Evolutionary conservation across 1,140 invertebrate genomes (phyloP).

Genomic region (Ips nitidus): DNA sequence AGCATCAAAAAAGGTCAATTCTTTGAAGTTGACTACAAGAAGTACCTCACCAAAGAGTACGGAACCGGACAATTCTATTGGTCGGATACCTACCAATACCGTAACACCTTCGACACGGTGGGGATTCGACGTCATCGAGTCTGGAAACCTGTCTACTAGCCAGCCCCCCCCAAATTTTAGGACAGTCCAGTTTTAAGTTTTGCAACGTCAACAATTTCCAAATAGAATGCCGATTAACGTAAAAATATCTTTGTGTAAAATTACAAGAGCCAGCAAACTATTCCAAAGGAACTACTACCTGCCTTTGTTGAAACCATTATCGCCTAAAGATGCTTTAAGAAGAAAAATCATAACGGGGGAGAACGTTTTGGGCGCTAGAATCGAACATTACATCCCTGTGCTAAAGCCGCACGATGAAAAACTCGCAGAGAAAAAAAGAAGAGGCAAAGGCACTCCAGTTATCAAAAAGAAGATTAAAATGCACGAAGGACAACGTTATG

Average conservation of each 20-base stretch:
- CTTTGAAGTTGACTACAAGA: constrained; percentile 49
- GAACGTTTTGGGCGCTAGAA: constrained; percentile 50
- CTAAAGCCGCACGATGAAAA: constrained; percentile 52
- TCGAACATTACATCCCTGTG: constrained; percentile 73
- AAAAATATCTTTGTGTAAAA: constrained; percentile 71
- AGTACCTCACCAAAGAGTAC: constrained; percentile 44
- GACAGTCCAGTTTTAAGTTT: constrained; percentile 30
- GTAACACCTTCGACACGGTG: constrained; percentile 48
- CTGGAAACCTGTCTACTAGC: constrained; percentile 50
- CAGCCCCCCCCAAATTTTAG: constrained; percentile 39
- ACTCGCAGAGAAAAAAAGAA: constrained; percentile 53
- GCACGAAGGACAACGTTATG: constrained; percentile 62
- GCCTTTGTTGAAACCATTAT: constrained; percentile 76
- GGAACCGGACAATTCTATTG: constrained; percentile 44
- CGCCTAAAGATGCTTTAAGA: constrained; percentile 74
- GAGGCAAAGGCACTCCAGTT: constrained; percentile 51
- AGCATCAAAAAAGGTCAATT: constrained; percentile 50
- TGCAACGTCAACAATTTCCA: constrained; percentile 16
- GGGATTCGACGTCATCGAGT: constrained; percentile 49
- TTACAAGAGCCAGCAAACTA: constrained; percentile 75
- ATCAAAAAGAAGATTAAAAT: constrained; percentile 66
- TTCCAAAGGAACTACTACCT: constrained; percentile 83
- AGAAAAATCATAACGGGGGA: constrained; percentile 52
- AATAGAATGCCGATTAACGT: constrained; percentile 47
- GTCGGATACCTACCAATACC: constrained; percentile 45